Evolutionary conservation across 2,113 vertebrate species (phyloP).

Genomic region (Cottus gobio): DNA sequence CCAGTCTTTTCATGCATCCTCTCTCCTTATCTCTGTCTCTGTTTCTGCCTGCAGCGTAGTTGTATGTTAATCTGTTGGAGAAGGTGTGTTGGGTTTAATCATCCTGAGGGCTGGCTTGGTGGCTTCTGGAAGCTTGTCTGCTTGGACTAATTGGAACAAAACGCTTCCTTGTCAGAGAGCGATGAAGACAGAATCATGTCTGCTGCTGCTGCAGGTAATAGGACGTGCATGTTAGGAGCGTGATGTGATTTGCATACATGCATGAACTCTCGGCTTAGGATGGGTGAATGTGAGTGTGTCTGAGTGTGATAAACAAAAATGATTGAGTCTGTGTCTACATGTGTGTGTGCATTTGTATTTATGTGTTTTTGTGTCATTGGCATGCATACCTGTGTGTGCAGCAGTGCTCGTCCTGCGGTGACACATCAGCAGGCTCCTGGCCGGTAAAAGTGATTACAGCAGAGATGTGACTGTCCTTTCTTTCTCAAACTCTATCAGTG

Average conservation of each 20-base stretch:
- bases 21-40: conserved; percentile 11
- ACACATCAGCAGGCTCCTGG: conserved; percentile 54
- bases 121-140: conserved; percentile 65
- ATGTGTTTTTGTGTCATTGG: conserved; percentile 12
- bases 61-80: conserved; percentile 58
- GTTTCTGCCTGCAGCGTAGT: conserved; percentile 56
- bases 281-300: not conserved
- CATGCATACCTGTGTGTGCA: conserved; percentile 1
- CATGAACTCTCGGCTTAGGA: not conserved
- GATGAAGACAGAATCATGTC: conserved; percentile 54
- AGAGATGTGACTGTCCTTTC: conserved; percentile 27
- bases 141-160: conserved; percentile 81
- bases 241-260: conserved; percentile 5
- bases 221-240: not conserved
- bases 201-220: conserved; percentile 61
- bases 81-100: conserved; percentile 72
- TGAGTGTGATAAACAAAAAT: not conserved
- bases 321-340: not conserved
- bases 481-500: not conserved
- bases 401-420: conserved; percentile 24
- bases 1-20: conserved; percentile 1
- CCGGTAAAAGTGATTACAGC: conserved; percentile 58
- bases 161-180: conserved; percentile 53
- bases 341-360: not conserved
- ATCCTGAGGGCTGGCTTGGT: conserved; percentile 60